Evolutionary conservation across 2,797 vertebrate genomes (phyloP).

Genomic region (Poecilia wingei): DNA sequence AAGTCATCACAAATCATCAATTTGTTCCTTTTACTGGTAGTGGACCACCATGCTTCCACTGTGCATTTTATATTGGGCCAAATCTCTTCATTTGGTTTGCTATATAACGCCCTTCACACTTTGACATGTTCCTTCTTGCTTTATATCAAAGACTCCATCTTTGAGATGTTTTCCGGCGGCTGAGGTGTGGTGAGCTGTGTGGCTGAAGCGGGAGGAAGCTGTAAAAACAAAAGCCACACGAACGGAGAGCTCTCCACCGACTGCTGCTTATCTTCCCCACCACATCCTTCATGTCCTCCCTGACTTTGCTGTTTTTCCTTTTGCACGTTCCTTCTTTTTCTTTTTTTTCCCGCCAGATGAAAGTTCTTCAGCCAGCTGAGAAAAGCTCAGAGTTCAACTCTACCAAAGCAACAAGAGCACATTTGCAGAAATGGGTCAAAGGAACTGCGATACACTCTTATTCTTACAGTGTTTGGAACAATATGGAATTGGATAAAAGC

Average conservation of each 20-base stretch:
- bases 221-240: constrained; percentile 60
- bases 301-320: constrained; percentile 35
- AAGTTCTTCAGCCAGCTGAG: constrained; percentile 1
- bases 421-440: background rate
- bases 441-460: background rate
- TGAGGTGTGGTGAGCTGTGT: constrained; percentile 63
- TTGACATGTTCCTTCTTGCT: constrained; percentile 28
- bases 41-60: background rate
- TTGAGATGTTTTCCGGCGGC: constrained; percentile 50
- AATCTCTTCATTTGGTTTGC: constrained; percentile 4
- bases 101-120: background rate
- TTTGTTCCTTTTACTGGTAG: background rate
- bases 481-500: background rate
- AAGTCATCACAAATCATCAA: background rate
- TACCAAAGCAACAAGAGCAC: background rate
- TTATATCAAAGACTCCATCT: constrained; percentile 22
- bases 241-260: constrained; percentile 46
- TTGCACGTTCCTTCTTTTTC: constrained; percentile 11
- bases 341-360: constrained; percentile 28
- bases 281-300: constrained; percentile 70
- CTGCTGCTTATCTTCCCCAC: constrained; percentile 60
- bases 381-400: constrained; percentile 1
- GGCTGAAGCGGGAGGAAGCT: constrained; percentile 63
- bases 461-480: background rate
- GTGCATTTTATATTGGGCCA: background rate